phyloP scores from a whole-genome alignment of 2,113 vertebrate genomes.

The Chaetodon auriga region DNA sequence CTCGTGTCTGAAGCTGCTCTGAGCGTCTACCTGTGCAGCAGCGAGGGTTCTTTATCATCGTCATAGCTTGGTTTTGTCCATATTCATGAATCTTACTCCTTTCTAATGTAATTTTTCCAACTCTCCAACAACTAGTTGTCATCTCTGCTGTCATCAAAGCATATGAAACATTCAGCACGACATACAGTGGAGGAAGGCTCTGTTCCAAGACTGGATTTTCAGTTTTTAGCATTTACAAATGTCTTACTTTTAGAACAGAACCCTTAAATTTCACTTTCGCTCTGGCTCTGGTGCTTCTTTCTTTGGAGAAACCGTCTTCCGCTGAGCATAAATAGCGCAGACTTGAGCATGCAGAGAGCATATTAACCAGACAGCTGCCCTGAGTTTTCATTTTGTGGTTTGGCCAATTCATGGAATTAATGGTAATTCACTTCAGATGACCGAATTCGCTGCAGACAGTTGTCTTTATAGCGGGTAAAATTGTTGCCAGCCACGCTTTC shows the following conservation, averaged over 20 bases:
- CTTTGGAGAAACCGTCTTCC: neutral
- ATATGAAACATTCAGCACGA: no score
- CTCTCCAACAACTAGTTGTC: no score
- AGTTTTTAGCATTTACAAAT: neutral
- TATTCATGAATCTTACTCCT: neutral
- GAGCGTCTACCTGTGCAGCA: no score
- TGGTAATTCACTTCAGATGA: constrained; percentile 6
- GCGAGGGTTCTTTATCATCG: no score
- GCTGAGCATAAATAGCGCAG: neutral
- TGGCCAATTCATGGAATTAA: neutral
- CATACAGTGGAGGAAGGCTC: neutral
- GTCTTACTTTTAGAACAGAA: neutral
- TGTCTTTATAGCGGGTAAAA: neutral
- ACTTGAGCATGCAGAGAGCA: neutral
- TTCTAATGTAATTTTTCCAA: neutral
- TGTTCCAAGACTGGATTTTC: neutral
- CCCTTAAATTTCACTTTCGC: neutral
- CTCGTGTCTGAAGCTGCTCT: no score
- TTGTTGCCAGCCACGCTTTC: neutral
- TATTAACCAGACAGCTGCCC: neutral
- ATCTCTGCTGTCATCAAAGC: no score
- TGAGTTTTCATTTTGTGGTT: constrained; percentile 3
- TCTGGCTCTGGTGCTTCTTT: neutral
- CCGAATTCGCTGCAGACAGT: neutral
- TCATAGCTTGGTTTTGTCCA: no score